phyloP scores from a whole-genome alignment of 2,888 invertebrate species.

The Prenolepis imparis region DNA sequence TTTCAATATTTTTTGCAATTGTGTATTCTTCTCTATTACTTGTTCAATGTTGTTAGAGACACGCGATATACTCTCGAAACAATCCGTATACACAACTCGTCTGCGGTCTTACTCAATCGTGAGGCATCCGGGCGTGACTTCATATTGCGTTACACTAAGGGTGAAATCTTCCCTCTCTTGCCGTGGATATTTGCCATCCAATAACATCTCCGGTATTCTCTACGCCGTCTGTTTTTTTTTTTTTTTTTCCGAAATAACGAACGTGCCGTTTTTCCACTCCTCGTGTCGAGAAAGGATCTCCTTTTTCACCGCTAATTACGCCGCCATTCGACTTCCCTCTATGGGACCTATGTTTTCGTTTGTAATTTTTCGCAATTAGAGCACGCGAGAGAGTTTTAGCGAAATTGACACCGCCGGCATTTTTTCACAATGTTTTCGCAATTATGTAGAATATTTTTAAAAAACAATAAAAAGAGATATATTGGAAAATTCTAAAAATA shows the following conservation, averaged over 20 bases:
- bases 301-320: conserved; percentile 52
- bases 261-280: neutral
- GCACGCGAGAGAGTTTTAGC: neutral
- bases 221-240: conserved; percentile 46
- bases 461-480: neutral
- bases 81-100: conserved; percentile 32
- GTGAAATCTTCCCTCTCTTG: conserved; percentile 52
- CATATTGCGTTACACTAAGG: conserved; percentile 57
- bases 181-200: conserved; percentile 54
- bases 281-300: conserved; percentile 32
- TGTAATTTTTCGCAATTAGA: conserved; percentile 53
- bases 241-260: conserved; percentile 36
- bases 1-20: conserved; percentile 20
- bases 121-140: conserved; percentile 62
- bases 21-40: neutral
- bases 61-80: conserved; percentile 35
- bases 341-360: conserved; percentile 36
- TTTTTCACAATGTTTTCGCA: conserved; percentile 1
- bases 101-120: conserved; percentile 56
- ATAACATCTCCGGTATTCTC: conserved; percentile 47
- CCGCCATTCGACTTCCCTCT: conserved; percentile 20
- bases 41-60: conserved; percentile 32
- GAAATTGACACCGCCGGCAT: conserved; percentile 18
- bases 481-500: neutral
- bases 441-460: neutral